Base-by-base conservation (phyloP, 2,888 invertebrate genomes). In the Baccha elongata region DNA sequence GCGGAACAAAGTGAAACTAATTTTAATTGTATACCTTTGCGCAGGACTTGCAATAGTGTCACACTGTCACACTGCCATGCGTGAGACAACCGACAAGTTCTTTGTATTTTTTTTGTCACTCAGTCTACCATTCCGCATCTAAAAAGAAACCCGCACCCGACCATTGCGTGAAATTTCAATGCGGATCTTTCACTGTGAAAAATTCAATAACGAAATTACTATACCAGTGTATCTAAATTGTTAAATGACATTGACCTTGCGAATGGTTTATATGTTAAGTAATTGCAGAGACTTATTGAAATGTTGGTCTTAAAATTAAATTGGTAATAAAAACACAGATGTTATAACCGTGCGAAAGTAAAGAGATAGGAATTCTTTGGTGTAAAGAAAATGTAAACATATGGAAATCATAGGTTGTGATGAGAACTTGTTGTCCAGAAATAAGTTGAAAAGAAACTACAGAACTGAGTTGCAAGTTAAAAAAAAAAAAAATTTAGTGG, bases 1-100 rank as follows among this genome's bases (percentile, higher is more conserved):
- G 79, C 72, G 79, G 69, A 79, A 79, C 72, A 67, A 67, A 79
- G 58, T 78, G 71, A 65, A 78, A 71, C 78, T 78, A 69, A 71
- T 78, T 78, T 5, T 40, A 79, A 32, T 19, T 32, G 60, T 44
- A 42, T 44, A 29, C 60, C 60, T 15, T 46, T 29, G 68, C 40
- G 44, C 35, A 46, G 73, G 73, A 37, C 73, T 55, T 42, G 46
- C 46, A 3, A 10, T n/a, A n/a, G n/a, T n/a, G n/a, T n/a, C n/a
- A n/a, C n/a, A n/a, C 21, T 37, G 13, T 37, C 13, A 10, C 35
- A 11, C 3, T n/a, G 5, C 4, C 37, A 13, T 40, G 37, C 8
- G 37, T 6, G 5, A 6, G 11, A 50, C 11, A n/a, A 53, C 10
- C 48, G 42, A 60, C 74, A 40, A 52, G 75, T 46, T 62, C 37